Evolutionary conservation across 2,113 vertebrate genomes (phyloP).

Genomic region (Myodes glareolus): DNA sequence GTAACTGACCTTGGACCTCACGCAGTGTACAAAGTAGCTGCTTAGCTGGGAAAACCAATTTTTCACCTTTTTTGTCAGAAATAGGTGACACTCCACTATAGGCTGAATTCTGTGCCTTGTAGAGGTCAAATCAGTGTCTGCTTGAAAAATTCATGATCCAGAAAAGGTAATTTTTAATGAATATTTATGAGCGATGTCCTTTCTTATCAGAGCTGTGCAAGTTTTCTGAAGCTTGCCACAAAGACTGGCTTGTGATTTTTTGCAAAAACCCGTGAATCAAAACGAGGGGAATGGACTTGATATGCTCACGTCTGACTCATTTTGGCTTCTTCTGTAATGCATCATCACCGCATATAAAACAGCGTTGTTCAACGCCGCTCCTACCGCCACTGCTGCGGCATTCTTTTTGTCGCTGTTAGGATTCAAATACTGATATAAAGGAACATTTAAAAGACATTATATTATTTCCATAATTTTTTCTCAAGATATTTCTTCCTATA

Average conservation of each 20-base stretch:
- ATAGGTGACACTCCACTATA: conserved; percentile 77
- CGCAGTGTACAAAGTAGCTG: conserved; percentile 79
- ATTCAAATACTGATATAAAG: conserved; percentile 45
- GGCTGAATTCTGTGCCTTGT: conserved; percentile 82
- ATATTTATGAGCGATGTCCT: conserved; percentile 89
- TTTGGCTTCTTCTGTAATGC: conserved; percentile 66
- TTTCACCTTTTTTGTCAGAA: conserved; percentile 79
- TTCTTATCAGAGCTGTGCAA: conserved; percentile 88
- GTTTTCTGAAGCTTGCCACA: conserved; percentile 86
- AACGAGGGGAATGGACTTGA: conserved; percentile 78
- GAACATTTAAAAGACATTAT: conserved; percentile 58
- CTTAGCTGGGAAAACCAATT: conserved; percentile 79
- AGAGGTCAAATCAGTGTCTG: conserved; percentile 88
- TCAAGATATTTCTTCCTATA: conserved; percentile 13
- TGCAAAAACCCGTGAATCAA: conserved; percentile 72
- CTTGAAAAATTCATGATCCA: conserved; percentile 90
- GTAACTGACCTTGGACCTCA: conserved; percentile 81
- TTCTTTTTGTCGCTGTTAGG: conserved; percentile 5
- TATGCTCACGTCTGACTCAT: conserved; percentile 75
- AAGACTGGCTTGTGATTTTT: conserved; percentile 84
- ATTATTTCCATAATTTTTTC: conserved; percentile 38
- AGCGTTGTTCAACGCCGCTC: conserved; percentile 21
- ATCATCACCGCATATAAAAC: conserved; percentile 65
- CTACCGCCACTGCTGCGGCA: not conserved
- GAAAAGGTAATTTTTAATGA: conserved; percentile 92